Evolutionary conservation across 1,140 invertebrate species (phyloP), one percentile per base, ranked within the genome.

Genomic region (Anoplophora glabripennis): DNA sequence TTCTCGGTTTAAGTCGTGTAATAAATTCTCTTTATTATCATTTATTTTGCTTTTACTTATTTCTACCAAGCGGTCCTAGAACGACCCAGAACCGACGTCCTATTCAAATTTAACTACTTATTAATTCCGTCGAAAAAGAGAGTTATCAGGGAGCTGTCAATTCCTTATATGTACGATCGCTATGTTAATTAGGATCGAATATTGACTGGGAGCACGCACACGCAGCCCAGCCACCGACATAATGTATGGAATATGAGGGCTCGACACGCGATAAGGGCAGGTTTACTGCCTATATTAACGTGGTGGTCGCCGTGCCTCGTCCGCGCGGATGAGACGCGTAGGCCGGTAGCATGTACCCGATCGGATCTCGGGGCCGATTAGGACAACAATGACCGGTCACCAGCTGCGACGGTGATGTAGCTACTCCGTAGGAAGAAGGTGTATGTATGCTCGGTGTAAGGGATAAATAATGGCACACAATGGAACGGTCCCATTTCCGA

Each of bases 301-400:
- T 28, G 42, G 33, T 35, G 35, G 54, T 17, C 45, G 18, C 12
- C 35, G 45, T 41, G 38, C 2, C n/a, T n/a, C 15, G 38, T 41
- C n/a, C 15, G 38, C 15, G 38, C 15, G 38, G n/a, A 17, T 41
- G 54, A 35, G 54, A 36, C 36, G 54, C 45, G 54, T 56, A 56
- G 54, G 54, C 41, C 54, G 54, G 54, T 48, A 45, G 54, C 54
- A 40, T 38, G 45, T 48, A 56, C 12, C 14, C 36, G 54, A 34
- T 44, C 28, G 54, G 54, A 56, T 33, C 9, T 17, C 54, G 21
- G 21, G 21, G 21, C 21, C 21, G 21, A 28, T 28, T 28, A 28
- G 42, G 54, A 56, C 54, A 56, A 56, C 35, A 56, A 56, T 38
- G 46, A 55, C 53, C 44, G 53, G 38, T 42, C n/a, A 41, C 53